Percentiles rank a stretch among this genome's conserved stretches.
phyloP scores from a whole-genome alignment of 2,797 vertebrate species.

The Bovichtus diacanthus region DNA sequence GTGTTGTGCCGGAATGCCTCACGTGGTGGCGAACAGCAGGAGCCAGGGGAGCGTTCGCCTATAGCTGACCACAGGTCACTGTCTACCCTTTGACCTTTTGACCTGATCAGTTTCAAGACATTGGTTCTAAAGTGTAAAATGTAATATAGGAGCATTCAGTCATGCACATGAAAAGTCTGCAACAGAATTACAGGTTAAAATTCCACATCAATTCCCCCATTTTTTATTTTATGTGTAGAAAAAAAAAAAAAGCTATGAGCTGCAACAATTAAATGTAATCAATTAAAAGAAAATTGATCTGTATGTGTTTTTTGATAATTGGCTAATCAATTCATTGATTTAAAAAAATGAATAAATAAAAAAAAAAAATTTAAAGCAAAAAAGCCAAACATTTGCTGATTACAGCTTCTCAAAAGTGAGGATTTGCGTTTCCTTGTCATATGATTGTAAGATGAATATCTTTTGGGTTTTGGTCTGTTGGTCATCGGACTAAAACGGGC shows the following conservation, averaged over 20 bases:
- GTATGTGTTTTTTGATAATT: background rate
- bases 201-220: too few relatives aligned
- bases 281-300: background rate
- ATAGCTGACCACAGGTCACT: conserved; percentile 26
- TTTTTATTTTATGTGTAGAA: too few relatives aligned
- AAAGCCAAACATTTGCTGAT: background rate
- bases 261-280: background rate
- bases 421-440: too few relatives aligned
- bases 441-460: background rate
- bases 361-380: background rate
- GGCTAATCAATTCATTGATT: background rate
- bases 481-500: too few relatives aligned
- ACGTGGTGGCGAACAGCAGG: conserved; percentile 36
- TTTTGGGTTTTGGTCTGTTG: too few relatives aligned
- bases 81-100: conserved; percentile 19
- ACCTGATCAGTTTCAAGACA: background rate
- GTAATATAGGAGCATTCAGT: background rate
- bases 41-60: conserved; percentile 28
- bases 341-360: too few relatives aligned
- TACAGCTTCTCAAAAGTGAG: too few relatives aligned
- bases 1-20: conserved; percentile 57
- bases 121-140: background rate
- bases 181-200: background rate
- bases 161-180: too few relatives aligned
- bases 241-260: background rate